These are phyloP conservation scores for Reticulitermes speratus DNA, from an alignment of 1,140 invertebrate genomes.

Conservation along the genomic window DNA sequence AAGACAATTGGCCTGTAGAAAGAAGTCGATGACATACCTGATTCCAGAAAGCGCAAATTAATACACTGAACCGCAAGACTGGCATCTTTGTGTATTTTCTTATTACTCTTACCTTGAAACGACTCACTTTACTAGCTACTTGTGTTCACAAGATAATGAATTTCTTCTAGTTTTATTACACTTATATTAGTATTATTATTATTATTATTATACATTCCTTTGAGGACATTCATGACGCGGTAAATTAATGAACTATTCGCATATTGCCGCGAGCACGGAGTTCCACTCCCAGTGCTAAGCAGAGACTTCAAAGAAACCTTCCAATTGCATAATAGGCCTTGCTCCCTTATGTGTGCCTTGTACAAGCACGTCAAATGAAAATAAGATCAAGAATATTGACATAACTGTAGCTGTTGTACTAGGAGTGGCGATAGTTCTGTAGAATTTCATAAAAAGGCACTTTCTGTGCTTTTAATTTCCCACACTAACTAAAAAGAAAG, in stretches of 20 bases:
- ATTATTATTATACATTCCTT: neutral
- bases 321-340: neutral
- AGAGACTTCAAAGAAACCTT: neutral
- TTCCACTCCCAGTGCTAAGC: neutral
- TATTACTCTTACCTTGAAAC: too few relatives aligned
- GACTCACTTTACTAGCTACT: neutral
- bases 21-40: too few relatives aligned
- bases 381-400: neutral
- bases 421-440: too few relatives aligned
- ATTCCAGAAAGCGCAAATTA: too few relatives aligned
- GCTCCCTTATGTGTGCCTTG: neutral
- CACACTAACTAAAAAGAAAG: too few relatives aligned
- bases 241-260: neutral
- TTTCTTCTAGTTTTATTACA: neutral
- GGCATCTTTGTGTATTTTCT: too few relatives aligned
- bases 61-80: too few relatives aligned
- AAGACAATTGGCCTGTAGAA: too few relatives aligned
- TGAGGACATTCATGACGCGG: neutral
- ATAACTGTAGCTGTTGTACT: too few relatives aligned
- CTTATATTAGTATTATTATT: neutral
- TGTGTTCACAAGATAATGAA: neutral
- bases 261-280: neutral
- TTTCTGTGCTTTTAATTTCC: too few relatives aligned
- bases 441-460: too few relatives aligned
- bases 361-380: neutral